Evolutionary conservation across 2,113 vertebrate genomes (phyloP), one percentile per base, ranked within the genome.

Genomic region (Pelecanoides urinatrix): DNA sequence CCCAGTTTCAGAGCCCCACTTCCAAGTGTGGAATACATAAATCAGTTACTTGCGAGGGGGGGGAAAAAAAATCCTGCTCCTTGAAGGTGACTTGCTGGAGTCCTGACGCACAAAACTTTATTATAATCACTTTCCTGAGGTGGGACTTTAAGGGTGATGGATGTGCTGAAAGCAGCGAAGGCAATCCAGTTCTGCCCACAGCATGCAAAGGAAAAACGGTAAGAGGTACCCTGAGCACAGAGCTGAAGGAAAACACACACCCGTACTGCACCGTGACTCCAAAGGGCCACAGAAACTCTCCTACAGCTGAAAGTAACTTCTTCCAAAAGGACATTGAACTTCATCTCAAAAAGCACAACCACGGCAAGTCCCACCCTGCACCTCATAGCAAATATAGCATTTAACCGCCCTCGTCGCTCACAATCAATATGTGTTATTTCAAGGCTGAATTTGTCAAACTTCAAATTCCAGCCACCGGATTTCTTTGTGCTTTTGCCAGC

Each of bases 231-330:
- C 70, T 65, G 56, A 82, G 89, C 70, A 61, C 18, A 68, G 30
- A 78, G 36, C 30, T 49, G 23, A 90, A 65, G 47, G 62, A 55
- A 71, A 85, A 72, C 19, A 71, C 9, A 6, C n/a, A 34, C 4
- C 17, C 14, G 0, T 45, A 56, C 49, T n/a, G 52, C 61, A 25
- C 44, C 0, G 0, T 27, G 29, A 55, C 27, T 71, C 30, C 44
- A 79, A 75, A 88, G 42, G 21, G 72, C 25, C 55, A 45, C 0
- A 61, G 15, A 73, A 77, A 44, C 40, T 70, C 71, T 58, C 4
- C 62, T 40, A 21, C 21, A 50, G 6, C 8, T 59, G 2, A 44
- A 52, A 90, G 47, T 4, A 78, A 68, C 36, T 49, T 63, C 36
- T 76, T 65, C 53, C 63, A 76, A 73, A 93, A 73, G 13, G n/a